Evolutionary conservation across 2,797 vertebrate genomes (phyloP).

Genomic region (Uromys caudimaculatus): DNA sequence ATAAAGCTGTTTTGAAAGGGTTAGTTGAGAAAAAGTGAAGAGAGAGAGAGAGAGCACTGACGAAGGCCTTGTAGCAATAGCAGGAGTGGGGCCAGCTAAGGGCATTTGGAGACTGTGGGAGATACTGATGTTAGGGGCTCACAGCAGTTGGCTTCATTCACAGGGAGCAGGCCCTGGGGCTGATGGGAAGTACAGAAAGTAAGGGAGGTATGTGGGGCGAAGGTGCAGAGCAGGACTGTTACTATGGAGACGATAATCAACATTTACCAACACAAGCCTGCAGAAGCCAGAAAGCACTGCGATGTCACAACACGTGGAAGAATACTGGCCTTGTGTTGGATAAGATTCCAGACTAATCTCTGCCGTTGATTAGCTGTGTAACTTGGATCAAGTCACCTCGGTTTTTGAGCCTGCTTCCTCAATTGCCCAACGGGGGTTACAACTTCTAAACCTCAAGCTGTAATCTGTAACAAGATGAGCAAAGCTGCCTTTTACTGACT

Average conservation of each 20-base stretch:
- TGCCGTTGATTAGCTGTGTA: not conserved
- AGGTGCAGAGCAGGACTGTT: too few relatives aligned
- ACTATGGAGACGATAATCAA: not conserved
- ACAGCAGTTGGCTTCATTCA: not conserved
- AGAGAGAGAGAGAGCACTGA: too few relatives aligned
- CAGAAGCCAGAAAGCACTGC: not conserved
- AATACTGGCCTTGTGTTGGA: not conserved
- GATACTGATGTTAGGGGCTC: not conserved
- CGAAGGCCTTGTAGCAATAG: not conserved
- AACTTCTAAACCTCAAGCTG: not conserved
- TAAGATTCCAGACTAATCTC: not conserved
- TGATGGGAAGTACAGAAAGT: not conserved
- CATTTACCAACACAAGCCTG: not conserved
- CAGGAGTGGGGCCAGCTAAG: not conserved
- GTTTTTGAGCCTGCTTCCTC: not conserved
- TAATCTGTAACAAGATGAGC: not conserved
- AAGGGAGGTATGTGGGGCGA: not conserved
- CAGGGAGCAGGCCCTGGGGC: not conserved
- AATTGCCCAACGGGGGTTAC: not conserved
- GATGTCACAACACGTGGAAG: not conserved
- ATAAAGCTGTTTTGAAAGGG: slow-evolving; percentile 48
- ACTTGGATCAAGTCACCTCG: not conserved
- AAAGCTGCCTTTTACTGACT: not conserved
- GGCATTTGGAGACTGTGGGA: not conserved
- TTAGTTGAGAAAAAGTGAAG: not conserved